Base-by-base conservation (phyloP, 2,113 vertebrate species). In the Ramphastos sulfuratus region DNA sequence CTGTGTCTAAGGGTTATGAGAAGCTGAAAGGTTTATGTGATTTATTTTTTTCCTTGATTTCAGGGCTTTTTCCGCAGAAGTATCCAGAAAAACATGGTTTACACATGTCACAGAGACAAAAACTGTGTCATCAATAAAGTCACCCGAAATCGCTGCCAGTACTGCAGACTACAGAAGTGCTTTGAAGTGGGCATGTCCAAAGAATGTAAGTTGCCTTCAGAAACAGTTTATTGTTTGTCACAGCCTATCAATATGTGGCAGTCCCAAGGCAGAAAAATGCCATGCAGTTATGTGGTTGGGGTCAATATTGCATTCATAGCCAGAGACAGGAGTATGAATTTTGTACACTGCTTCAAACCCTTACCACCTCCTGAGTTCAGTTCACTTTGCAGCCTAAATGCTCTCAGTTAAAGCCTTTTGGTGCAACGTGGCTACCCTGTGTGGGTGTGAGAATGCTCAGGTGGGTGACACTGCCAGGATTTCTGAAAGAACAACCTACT, bases 71-170 rank as follows among this genome's bases (percentile, higher is more conserved):
- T 99, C 97, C 98, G 99, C 82, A 98, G 99, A 96, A 99, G 99
- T 93, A 99, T 99, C 97, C 99, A 99, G 98, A 99, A 99, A 97
- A 99, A 99, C 98, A 99, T 99, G 99, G 98, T 98, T 96, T 99
- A 99, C 97, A 99, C 99, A 66, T 99, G 99, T 98, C 99, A 99
- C 92, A 97, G 99, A 82, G 99, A 99, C 97, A 98, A 98, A 96
- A 99, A 99, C 97, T 99, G 99, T 97, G 98, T 99, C 97, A 99
- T 99, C 98, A 99, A 99, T 98, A 99, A 99, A 98, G 98, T 99
- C 96, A 99, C 99, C 89, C 98, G 99, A 97, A 99, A 99, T 97
- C 98, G 99, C 96, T 99, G 99, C 95, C 99, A 99, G 98, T 99
- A 99, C 97, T 99, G 99, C 93, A 98, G 99, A 87, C 98, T 99